Evolutionary conservation across 2,888 invertebrate genomes (phyloP).

Genomic region (Drosophila rubida): DNA sequence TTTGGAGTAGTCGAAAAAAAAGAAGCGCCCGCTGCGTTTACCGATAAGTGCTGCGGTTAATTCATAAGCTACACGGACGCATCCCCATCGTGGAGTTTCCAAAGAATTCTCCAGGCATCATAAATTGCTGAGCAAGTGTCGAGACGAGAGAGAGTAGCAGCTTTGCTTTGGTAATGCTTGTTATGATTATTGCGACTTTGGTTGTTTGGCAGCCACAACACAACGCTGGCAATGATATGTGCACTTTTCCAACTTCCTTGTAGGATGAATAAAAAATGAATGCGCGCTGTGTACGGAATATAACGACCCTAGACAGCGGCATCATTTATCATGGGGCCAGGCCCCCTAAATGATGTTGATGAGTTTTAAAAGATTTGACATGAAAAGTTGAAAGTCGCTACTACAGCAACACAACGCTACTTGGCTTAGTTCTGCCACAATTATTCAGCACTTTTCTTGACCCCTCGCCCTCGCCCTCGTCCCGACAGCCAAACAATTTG

Average conservation of each 20-base stretch:
- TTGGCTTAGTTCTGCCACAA: constrained; percentile 24
- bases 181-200: constrained; percentile 36
- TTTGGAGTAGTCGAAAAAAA: constrained; percentile 27
- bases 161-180: constrained; percentile 23
- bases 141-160: too few relatives aligned
- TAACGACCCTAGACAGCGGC: constrained; percentile 24
- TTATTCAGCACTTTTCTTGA: constrained; percentile 36
- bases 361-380: constrained; percentile 55
- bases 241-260: constrained; percentile 58
- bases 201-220: constrained; percentile 22
- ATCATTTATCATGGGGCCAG: constrained; percentile 61
- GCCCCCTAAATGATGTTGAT: constrained; percentile 40
- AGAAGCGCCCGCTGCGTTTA: constrained; percentile 36
- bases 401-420: constrained; percentile 14
- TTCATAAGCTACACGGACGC: constrained; percentile 33
- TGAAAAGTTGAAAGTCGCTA: constrained; percentile 42
- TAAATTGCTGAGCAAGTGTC: constrained; percentile 12
- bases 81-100: background rate
- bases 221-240: constrained; percentile 45
- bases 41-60: constrained; percentile 50
- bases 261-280: constrained; percentile 19
- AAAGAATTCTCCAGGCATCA: constrained; percentile 16
- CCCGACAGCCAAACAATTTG: constrained; percentile 10
- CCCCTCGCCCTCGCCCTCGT: constrained; percentile 4
- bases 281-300: constrained; percentile 7